Evolutionary conservation across 1,140 invertebrate species (phyloP), one percentile per base, ranked within the genome.

Genomic region (Sweltsa coloradensis): DNA sequence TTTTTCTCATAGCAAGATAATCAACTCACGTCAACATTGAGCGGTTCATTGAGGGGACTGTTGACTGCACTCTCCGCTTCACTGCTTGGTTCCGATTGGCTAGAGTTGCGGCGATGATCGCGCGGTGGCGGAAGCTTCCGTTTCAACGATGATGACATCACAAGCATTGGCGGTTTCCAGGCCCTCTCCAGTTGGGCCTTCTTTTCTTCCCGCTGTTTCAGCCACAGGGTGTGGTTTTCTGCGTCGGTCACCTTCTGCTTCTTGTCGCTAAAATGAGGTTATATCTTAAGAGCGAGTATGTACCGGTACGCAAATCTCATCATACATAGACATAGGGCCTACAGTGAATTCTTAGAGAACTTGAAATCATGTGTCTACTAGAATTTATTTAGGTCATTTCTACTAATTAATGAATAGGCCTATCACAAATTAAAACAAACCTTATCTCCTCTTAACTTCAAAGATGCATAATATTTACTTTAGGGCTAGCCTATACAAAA

Each of bases 171-270:
- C 13, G 71, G 69, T 7, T 72, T 58, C 75, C 75, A 78, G 7
- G 61, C 67, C 23, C 70, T 59, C 45, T 77, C 71, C 7, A 71
- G 62, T 45, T 78, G 69, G 24, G 71, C 65, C 45, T 76, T 72
- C 23, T 73, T 65, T 52, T 76, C 70, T 55, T 86, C 82, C 18
- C 83, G 68, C 59, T 87, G 83, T 26, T 73, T 73, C 46, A 86
- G 60, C 73, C 79, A 84, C 45, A 76, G 74, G 4, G 77, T 66
- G 41, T 83, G 69, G 16, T 70, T 62, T 42, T 73, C 69, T 34
- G 69, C 67, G 54, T 82, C 80, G 36, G 79, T 71, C 54, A 85
- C 79, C 41, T 77, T 71, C 41, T 76, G 71, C 2, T 76, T 70
- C 57, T 84, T 79, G 52, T 83, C 76, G 27, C 61, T 67, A 41